Conservation (phyloP, 1,140 invertebrate species). For the Matsumurasca onukii region DNA sequence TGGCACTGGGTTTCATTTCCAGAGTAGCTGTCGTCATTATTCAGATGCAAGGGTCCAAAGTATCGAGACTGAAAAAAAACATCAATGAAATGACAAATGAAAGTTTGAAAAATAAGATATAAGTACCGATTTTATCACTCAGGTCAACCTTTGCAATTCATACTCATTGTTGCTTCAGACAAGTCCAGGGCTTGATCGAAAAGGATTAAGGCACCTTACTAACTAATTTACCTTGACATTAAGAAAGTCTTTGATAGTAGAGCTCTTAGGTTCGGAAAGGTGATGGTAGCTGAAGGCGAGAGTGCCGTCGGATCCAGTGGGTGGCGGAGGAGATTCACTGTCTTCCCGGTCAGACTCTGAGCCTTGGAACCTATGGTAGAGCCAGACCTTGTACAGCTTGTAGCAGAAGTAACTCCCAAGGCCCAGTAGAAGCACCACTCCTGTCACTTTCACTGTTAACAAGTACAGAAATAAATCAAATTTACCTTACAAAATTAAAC, state of each 20-base stretch:
- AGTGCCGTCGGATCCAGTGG: conserved; percentile 6
- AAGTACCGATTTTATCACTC: too few species aligned
- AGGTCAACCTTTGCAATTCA: not conserved
- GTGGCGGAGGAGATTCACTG: not conserved
- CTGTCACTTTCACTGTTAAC: conserved; percentile 26
- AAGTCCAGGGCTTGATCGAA: too few species aligned
- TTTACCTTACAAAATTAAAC: not conserved
- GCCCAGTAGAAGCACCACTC: conserved; percentile 22
- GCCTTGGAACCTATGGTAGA: not conserved
- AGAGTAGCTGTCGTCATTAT: conserved; percentile 23
- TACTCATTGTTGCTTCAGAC: not conserved
- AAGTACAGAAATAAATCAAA: not conserved
- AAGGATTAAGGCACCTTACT: too few species aligned
- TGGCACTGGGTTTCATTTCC: not conserved
- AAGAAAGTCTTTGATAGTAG: not conserved
- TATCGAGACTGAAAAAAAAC: conserved; percentile 16
- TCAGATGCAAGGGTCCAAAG: conserved; percentile 19
- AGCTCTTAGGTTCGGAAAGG: not conserved
- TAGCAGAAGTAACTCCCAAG: conserved; percentile 20
- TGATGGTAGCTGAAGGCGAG: conserved; percentile 13
- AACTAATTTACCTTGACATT: conserved; percentile 25
- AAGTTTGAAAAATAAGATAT: too few species aligned
- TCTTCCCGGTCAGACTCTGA: not conserved
- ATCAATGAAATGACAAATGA: too few species aligned
- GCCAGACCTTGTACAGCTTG: conserved; percentile 21